Conservation (phyloP, 2,797 vertebrate species). For the Typhlichthys subterraneus region DNA sequence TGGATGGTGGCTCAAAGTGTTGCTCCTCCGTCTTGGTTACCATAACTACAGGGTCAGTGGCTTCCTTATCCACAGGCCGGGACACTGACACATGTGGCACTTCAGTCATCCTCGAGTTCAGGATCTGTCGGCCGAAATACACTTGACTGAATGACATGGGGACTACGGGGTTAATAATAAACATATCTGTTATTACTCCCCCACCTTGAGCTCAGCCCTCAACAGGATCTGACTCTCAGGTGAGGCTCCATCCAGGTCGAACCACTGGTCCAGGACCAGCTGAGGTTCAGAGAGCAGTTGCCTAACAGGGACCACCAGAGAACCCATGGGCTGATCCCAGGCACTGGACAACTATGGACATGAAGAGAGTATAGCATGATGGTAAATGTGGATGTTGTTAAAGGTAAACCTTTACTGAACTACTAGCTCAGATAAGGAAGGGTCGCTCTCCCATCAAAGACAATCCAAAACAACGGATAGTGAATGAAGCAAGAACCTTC, state of each 20-base stretch:
- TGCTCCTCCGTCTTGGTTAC: conserved; percentile 44
- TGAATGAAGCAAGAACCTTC: neutral
- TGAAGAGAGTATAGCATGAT: neutral
- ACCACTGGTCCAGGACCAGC: conserved; percentile 85
- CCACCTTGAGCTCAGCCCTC: conserved; percentile 85
- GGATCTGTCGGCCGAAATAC: conserved; percentile 59
- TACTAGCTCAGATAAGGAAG: no score
- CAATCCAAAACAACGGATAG: neutral
- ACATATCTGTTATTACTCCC: conserved; percentile 20
- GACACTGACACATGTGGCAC: conserved; percentile 38
- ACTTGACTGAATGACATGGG: no score
- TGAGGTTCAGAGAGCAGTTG: conserved; percentile 79
- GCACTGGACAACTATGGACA: conserved; percentile 71
- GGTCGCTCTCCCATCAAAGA: neutral
- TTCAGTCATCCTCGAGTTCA: conserved; percentile 69
- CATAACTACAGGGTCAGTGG: conserved; percentile 25
- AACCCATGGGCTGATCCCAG: conserved; percentile 81
- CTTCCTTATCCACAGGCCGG: conserved; percentile 43
- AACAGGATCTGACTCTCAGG: conserved; percentile 82
- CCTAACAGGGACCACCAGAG: conserved; percentile 79
- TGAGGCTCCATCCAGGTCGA: conserved; percentile 74
- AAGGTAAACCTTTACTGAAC: no score
- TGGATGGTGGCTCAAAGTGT: conserved; percentile 34
- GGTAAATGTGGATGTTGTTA: neutral
- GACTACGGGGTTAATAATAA: neutral